A percentile compares a stretch with the other conserved stretches of the same genome.
Conservation (phyloP, 2,888 invertebrate species). For the Pandemis heparana region DNA sequence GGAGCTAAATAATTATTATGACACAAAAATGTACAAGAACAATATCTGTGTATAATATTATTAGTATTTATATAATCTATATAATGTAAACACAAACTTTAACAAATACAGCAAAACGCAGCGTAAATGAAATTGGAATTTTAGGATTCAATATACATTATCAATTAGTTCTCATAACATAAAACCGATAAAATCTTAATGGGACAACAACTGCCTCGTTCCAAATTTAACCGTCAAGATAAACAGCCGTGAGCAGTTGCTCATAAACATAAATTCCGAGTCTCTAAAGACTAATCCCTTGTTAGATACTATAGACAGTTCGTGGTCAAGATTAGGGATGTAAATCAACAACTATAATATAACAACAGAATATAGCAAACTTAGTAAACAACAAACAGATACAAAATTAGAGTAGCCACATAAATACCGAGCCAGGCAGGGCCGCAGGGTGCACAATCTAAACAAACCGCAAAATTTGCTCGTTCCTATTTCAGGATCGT, state of each 20-base stretch:
- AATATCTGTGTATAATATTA: not conserved
- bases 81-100: not conserved
- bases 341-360: not conserved
- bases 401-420: slow-evolving; percentile 14
- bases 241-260: not conserved
- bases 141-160: not conserved
- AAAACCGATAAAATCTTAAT: not conserved
- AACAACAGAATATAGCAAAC: not conserved
- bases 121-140: not conserved
- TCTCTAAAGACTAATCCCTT: slow-evolving; percentile 10
- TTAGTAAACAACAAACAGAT: not conserved
- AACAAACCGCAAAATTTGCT: slow-evolving; percentile 23
- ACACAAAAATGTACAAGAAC: not conserved
- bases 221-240: not conserved
- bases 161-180: not conserved
- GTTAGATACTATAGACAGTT: slow-evolving; percentile 5
- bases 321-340: slow-evolving; percentile 23
- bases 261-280: slow-evolving; percentile 11
- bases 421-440: slow-evolving; percentile 9
- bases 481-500: slow-evolving; percentile 27
- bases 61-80: not conserved
- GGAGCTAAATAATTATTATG: not conserved
- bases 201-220: not conserved
- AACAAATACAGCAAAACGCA: not conserved
- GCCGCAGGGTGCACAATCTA: slow-evolving; percentile 10